Evolutionary conservation across 2,113 vertebrate species (phyloP).

Genomic region (Nesoenas mayeri): DNA sequence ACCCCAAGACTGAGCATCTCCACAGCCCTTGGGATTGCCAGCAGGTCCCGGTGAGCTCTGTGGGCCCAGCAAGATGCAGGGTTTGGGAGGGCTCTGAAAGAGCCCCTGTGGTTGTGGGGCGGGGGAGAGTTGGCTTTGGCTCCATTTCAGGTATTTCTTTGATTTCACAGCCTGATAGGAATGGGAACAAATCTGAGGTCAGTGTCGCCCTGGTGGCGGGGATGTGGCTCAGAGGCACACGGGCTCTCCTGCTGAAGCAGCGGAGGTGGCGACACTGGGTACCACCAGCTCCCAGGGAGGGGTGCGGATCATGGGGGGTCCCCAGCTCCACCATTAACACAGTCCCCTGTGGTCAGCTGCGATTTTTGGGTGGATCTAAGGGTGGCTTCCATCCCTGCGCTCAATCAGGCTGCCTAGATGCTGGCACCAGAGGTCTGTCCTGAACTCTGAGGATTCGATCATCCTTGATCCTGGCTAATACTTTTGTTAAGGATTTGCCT

Average conservation of each 20-base stretch:
- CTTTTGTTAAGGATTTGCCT: slow-evolving; percentile 2
- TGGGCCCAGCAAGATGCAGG: background rate
- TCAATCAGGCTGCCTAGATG: background rate
- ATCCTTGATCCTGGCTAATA: background rate
- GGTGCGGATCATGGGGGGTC: background rate
- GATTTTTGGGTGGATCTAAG: background rate
- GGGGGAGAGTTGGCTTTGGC: background rate
- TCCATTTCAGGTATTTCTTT: background rate
- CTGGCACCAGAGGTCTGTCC: background rate
- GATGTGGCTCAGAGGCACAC: background rate
- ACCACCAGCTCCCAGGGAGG: background rate
- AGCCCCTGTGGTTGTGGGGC: background rate
- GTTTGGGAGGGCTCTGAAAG: background rate
- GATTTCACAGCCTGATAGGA: background rate
- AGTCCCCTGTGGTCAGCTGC: background rate
- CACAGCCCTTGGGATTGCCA: background rate
- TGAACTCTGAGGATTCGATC: background rate
- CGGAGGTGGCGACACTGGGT: accelerated
- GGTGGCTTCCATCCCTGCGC: background rate
- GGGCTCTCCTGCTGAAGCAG: background rate
- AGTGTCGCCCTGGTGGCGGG: background rate
- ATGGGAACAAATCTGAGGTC: background rate
- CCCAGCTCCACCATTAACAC: background rate
- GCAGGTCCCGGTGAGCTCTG: background rate
- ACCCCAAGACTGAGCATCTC: background rate